These are phyloP conservation scores for Pentalonia nigronervosa DNA, from an alignment of 1,140 invertebrate species.

Conservation along the genomic window DNA sequence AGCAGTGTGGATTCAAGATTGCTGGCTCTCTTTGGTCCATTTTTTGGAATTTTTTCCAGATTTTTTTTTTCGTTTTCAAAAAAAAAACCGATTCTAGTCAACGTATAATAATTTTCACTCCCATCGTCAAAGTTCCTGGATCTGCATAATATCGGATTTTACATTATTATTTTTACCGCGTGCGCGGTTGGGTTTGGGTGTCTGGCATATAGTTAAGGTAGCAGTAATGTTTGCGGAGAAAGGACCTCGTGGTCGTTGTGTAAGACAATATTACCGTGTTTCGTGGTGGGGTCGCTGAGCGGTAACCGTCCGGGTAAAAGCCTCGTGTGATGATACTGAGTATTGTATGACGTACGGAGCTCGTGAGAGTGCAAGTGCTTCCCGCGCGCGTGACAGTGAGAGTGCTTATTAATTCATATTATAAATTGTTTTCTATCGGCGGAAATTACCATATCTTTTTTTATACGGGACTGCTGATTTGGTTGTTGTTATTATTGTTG, in stretches of 20 bases:
- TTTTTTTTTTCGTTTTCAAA: neutral
- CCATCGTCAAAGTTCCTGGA: neutral
- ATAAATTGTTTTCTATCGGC: too few species aligned
- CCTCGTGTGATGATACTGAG: conserved; percentile 28
- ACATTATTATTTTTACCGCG: neutral
- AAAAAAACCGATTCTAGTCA: neutral
- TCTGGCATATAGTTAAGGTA: neutral
- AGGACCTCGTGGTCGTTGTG: conserved; percentile 46
- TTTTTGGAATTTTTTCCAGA: too few species aligned
- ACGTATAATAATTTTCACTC: neutral
- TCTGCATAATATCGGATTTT: too few species aligned
- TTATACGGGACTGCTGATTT: neutral
- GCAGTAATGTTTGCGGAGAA: conserved; percentile 4
- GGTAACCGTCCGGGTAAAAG: conserved; percentile 34
- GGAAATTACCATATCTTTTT: neutral
- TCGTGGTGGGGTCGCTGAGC: neutral
- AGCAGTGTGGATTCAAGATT: neutral
- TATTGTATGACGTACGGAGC: conserved; percentile 11
- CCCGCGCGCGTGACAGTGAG: neutral
- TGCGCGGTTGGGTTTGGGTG: neutral
- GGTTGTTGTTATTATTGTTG: neutral
- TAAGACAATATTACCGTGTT: neutral
- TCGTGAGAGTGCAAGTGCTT: conserved; percentile 54
- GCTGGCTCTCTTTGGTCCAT: neutral
- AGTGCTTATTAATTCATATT: neutral